A percentile compares a stretch with the other conserved stretches of the same genome.
Evolutionary conservation across 2,113 vertebrate genomes (phyloP).

Genomic region (Pituophis catenifer): DNA sequence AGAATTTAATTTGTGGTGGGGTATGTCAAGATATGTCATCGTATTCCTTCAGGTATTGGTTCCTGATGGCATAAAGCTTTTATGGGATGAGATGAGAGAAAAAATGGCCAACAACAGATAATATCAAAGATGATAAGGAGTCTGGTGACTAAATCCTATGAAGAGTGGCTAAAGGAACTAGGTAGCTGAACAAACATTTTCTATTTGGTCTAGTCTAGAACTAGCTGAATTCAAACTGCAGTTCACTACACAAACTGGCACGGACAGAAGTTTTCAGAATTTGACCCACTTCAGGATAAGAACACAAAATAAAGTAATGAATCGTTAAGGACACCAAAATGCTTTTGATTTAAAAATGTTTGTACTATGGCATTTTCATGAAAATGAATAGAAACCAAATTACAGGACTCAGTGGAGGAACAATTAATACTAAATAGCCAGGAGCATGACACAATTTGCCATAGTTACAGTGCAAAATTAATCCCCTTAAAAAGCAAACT

Average conservation of each 20-base stretch:
- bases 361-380: background rate
- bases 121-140: background rate
- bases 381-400: background rate
- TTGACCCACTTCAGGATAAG: fast-evolving
- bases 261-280: background rate
- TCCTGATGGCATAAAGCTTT: background rate
- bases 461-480: constrained; percentile 14
- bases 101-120: background rate
- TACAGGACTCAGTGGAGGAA: background rate
- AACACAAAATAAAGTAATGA: constrained; percentile 28
- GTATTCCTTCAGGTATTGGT: background rate
- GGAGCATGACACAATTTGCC: constrained; percentile 16
- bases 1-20: background rate
- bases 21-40: background rate
- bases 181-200: background rate
- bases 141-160: background rate
- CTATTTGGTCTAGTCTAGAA: background rate
- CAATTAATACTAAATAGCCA: constrained; percentile 14
- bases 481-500: constrained; percentile 8
- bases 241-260: background rate
- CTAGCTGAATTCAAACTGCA: background rate
- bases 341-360: background rate
- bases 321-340: constrained; percentile 5
- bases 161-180: background rate
- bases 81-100: background rate